Evolutionary conservation across 2,113 vertebrate species (phyloP).

Genomic region (Macheiramphus alcinus): DNA sequence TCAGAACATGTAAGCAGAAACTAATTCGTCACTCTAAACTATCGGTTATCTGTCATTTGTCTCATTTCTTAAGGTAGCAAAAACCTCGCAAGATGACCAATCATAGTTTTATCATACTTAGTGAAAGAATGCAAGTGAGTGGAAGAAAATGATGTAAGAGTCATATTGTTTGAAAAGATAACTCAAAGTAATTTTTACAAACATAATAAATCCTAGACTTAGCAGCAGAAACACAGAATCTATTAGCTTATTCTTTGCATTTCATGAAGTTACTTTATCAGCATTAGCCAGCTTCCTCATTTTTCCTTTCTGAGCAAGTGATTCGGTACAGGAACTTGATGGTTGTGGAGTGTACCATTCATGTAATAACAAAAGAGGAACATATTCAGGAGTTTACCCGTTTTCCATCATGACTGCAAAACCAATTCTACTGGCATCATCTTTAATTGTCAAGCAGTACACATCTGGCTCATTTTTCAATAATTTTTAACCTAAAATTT

Average conservation of each 20-base stretch:
- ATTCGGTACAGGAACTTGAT: neutral
- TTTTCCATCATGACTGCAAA: conserved; percentile 61
- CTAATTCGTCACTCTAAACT: neutral
- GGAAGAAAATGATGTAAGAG: neutral
- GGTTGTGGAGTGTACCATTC: neutral
- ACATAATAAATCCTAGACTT: neutral
- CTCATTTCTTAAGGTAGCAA: neutral
- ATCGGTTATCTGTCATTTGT: neutral
- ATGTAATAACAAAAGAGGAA: neutral
- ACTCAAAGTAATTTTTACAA: neutral
- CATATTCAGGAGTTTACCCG: neutral
- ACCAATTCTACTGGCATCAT: conserved; percentile 26
- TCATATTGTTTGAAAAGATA: neutral
- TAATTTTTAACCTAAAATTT: conserved; percentile 57
- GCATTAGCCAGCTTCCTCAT: neutral
- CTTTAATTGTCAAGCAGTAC: conserved; percentile 60
- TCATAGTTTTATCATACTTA: neutral
- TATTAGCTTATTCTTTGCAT: neutral
- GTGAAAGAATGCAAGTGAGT: neutral
- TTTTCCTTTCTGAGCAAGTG: neutral
- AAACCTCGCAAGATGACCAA: neutral
- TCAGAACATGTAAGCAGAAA: neutral
- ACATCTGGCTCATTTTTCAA: conserved; percentile 59
- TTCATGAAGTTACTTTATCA: neutral
- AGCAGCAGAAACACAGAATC: neutral